A percentile compares a stretch with the other conserved stretches of the same genome.
Evolutionary conservation across 2,888 invertebrate genomes (phyloP).

Genomic region (Spodoptera picta): DNA sequence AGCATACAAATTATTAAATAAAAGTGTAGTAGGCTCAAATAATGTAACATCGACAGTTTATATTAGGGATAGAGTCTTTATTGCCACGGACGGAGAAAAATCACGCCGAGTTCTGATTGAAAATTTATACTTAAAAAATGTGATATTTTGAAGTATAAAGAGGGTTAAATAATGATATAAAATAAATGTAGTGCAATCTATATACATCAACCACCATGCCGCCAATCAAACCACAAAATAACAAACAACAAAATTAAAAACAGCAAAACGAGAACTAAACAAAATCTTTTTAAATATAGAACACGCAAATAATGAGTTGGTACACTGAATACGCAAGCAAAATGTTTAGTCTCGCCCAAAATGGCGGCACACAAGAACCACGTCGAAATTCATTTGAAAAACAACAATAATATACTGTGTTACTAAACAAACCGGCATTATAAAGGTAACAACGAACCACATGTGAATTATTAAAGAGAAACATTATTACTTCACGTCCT

Average conservation of each 20-base stretch:
- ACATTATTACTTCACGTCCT: constrained; percentile 34
- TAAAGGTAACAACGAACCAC: constrained; percentile 38
- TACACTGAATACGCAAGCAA: constrained; percentile 16
- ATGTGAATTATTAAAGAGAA: constrained; percentile 47
- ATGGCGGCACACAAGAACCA: constrained; percentile 11
- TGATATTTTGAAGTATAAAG: too few relatives aligned
- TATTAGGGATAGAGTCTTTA: too few relatives aligned
- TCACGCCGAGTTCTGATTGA: too few relatives aligned
- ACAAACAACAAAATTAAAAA: constrained; percentile 4
- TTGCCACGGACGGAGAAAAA: too few relatives aligned
- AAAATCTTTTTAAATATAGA: constrained; percentile 12
- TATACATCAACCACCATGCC: neutral
- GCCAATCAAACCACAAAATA: neutral
- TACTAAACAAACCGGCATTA: constrained; percentile 52
- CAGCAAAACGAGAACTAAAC: constrained; percentile 19
- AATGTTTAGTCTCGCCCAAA: constrained; percentile 28
- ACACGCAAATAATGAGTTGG: constrained; percentile 36
- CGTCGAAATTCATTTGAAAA: constrained; percentile 48
- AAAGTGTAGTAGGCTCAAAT: too few relatives aligned
- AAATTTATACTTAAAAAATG: too few relatives aligned
- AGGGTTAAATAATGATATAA: too few relatives aligned
- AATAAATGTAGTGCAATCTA: too few relatives aligned
- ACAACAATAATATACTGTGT: constrained; percentile 52
- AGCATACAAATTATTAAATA: too few relatives aligned
- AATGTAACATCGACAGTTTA: too few relatives aligned